Evolutionary conservation across 2,888 invertebrate genomes (phyloP).

Genomic region (Pachycephus smyrnensis): DNA sequence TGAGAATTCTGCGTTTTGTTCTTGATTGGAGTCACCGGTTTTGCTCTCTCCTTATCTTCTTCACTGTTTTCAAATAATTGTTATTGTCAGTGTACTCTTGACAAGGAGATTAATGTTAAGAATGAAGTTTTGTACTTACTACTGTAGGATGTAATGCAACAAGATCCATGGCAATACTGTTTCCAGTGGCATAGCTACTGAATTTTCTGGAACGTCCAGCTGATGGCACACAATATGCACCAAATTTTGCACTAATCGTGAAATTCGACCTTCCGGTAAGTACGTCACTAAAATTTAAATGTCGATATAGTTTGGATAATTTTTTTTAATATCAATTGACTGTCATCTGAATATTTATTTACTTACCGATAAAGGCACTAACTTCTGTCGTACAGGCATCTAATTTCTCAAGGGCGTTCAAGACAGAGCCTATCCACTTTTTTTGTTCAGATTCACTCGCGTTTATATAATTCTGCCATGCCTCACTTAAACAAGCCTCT

Average conservation of each 20-base stretch:
- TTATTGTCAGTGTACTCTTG: constrained; percentile 2
- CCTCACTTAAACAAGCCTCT: constrained; percentile 81
- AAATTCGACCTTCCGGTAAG: constrained; percentile 72
- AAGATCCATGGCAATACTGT: constrained; percentile 86
- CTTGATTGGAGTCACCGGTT: constrained; percentile 47
- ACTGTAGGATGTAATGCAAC: constrained; percentile 81
- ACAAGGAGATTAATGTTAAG: constrained; percentile 7
- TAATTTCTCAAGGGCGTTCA: constrained; percentile 67
- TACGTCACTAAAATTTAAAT: constrained; percentile 55
- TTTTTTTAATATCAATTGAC: constrained; percentile 2
- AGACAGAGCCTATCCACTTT: constrained; percentile 68
- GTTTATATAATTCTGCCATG: constrained; percentile 74
- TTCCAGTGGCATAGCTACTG: constrained; percentile 75
- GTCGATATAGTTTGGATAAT: neutral
- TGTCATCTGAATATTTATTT: constrained; percentile 14
- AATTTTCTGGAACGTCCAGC: constrained; percentile 77
- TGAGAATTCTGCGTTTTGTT: constrained; percentile 42
- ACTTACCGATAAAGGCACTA: constrained; percentile 69
- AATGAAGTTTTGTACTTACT: constrained; percentile 58
- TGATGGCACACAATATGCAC: constrained; percentile 83
- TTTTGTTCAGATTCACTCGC: constrained; percentile 64
- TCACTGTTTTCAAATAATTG: constrained; percentile 66
- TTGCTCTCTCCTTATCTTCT: constrained; percentile 76
- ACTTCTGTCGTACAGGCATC: constrained; percentile 70
- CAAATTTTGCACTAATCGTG: constrained; percentile 80